phyloP scores from a whole-genome alignment of 2,113 vertebrate species.

The Percopsis transmontana region DNA sequence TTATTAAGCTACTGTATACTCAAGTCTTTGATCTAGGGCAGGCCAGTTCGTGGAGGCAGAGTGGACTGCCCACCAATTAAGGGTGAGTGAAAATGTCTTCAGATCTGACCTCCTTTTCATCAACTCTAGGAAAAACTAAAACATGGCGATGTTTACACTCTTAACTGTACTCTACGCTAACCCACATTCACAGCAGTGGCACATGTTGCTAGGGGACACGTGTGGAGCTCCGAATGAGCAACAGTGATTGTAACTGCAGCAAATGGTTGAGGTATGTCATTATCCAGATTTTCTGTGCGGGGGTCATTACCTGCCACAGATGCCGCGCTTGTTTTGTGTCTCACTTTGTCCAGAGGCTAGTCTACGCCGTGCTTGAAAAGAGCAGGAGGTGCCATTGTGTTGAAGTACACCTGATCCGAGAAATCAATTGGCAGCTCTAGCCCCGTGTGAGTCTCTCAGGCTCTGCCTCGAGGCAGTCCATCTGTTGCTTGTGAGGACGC shows the following conservation, averaged over 20 bases:
- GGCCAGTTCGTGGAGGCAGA: constrained; percentile 45
- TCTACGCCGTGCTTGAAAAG: constrained; percentile 57
- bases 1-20: neutral
- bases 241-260: constrained; percentile 75
- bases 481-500: constrained; percentile 65
- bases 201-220: constrained; percentile 68
- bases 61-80: constrained; percentile 53
- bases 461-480: constrained; percentile 70
- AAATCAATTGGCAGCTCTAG: constrained; percentile 59
- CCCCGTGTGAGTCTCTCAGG: constrained; percentile 51
- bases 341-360: constrained; percentile 62
- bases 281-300: constrained; percentile 64
- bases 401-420: constrained; percentile 71
- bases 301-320: constrained; percentile 76
- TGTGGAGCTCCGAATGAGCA: constrained; percentile 54
- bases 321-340: constrained; percentile 70
- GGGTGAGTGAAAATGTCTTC: constrained; percentile 45
- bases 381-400: constrained; percentile 74
- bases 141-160: neutral
- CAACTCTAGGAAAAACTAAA: constrained; percentile 25
- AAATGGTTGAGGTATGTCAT: constrained; percentile 69
- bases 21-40: constrained; percentile 40
- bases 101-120: constrained; percentile 35
- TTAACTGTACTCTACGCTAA: constrained; percentile 36
- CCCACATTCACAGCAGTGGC: constrained; percentile 43